A percentile compares a stretch with the other conserved stretches of the same genome.
phyloP scores from a whole-genome alignment of 2,888 invertebrate species.

The Aspidiotus rigidus region DNA sequence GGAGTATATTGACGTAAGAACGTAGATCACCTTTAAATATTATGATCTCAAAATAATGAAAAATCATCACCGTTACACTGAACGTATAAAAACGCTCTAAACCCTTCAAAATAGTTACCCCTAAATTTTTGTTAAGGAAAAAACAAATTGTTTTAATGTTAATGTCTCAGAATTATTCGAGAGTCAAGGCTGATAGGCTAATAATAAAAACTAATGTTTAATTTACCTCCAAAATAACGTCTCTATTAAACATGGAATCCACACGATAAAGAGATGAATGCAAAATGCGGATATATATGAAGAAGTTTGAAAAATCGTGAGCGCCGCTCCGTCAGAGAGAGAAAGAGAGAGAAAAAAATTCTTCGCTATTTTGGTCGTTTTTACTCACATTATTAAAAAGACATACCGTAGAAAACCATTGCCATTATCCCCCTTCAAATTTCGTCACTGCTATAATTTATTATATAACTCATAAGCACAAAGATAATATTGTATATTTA shows the following conservation, averaged over 20 bases:
- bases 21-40: slow-evolving; percentile 3
- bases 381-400: too few species aligned
- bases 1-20: slow-evolving; percentile 3
- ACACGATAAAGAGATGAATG: too few species aligned
- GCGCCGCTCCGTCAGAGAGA: too few species aligned
- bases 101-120: slow-evolving; percentile 17
- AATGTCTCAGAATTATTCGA: slow-evolving; percentile 20
- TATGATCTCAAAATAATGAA: slow-evolving; percentile 12
- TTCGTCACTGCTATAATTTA: too few species aligned
- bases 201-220: background rate
- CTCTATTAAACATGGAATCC: too few species aligned
- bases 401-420: background rate
- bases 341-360: background rate
- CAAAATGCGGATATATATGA: background rate
- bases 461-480: too few species aligned
- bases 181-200: slow-evolving; percentile 32
- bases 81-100: too few species aligned
- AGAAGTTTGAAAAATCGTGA: background rate
- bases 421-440: too few species aligned
- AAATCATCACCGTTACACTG: background rate
- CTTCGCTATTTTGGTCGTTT: background rate
- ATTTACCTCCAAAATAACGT: too few species aligned
- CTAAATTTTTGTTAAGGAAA: slow-evolving; percentile 13
- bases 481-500: too few species aligned
- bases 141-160: slow-evolving; percentile 11